Evolutionary conservation across 1,140 invertebrate genomes (phyloP), one percentile per base, ranked within the genome.

Genomic region (Condylostylus longicornis): DNA sequence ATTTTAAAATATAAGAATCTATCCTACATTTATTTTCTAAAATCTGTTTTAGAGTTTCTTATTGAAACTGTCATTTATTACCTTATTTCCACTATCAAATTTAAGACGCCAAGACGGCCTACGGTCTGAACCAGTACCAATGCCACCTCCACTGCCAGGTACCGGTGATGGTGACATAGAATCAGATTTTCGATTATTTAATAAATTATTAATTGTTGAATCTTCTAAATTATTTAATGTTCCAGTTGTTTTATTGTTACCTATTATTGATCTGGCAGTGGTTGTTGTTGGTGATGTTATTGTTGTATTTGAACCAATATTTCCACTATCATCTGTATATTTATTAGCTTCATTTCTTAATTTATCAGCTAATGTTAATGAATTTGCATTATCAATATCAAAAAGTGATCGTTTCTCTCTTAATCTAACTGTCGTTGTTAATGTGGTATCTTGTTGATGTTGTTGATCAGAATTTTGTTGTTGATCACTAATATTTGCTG

Each of bases 21-120:
- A n/a, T n/a, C n/a, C n/a, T n/a, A n/a, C n/a, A n/a, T n/a, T n/a
- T n/a, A n/a, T n/a, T n/a, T n/a, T n/a, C n/a, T n/a, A n/a, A n/a
- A n/a, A n/a, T n/a, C n/a, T n/a, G n/a, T n/a, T n/a, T n/a, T n/a
- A n/a, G n/a, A n/a, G n/a, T n/a, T n/a, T n/a, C n/a, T n/a, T n/a
- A 25, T 30, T 49, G n/a, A n/a, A n/a, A n/a, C n/a, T n/a, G n/a
- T n/a, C n/a, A n/a, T n/a, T n/a, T n/a, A n/a, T 66, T 71, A 84
- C 81, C 82, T 87, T 89, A 67, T 77, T 84, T 62, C 77, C 74
- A 61, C 81, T 81, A 70, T 88, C 83, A 58, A 88, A 77, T 58
- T 79, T 77, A 46, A 89, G 70, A 59, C 84, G 74, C 86, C 86
- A 90, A 44, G 85, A 89, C 2, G 86, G 85, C 53, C 85, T 73